These are phyloP conservation scores for Agapornis roseicollis DNA, from an alignment of 2,113 vertebrate species.

Conservation along the genomic window DNA sequence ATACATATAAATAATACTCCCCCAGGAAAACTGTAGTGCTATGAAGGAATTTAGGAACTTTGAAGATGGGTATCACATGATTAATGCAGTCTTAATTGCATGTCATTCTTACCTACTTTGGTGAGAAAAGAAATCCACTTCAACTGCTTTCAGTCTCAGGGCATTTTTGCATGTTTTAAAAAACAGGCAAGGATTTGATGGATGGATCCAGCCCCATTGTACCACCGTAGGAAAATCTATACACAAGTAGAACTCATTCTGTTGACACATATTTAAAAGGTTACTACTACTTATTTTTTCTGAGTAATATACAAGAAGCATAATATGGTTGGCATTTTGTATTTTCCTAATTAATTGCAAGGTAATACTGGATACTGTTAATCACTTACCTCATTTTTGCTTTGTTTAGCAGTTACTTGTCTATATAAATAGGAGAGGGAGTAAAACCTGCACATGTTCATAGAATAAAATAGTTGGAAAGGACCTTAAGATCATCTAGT, in stretches of 20 bases:
- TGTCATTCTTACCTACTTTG: neutral
- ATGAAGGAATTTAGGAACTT: neutral
- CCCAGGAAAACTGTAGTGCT: neutral
- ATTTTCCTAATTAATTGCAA: neutral
- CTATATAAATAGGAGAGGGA: neutral
- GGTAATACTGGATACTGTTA: neutral
- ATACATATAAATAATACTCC: neutral
- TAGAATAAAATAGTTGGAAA: too few relatives aligned
- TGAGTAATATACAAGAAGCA: neutral
- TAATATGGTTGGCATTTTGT: neutral
- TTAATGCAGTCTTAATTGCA: neutral
- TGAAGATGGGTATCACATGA: conserved; percentile 2
- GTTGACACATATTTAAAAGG: neutral
- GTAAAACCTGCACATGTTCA: neutral
- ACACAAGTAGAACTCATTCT: neutral
- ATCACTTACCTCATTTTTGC: neutral
- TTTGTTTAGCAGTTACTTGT: neutral
- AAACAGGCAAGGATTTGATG: neutral
- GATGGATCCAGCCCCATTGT: neutral
- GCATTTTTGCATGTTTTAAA: neutral
- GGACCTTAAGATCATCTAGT: too few relatives aligned
- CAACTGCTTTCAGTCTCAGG: neutral
- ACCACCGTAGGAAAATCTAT: neutral
- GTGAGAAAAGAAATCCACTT: neutral
- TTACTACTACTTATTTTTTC: neutral